Evolutionary conservation across 2,888 invertebrate species (phyloP).

Genomic region (Cryptocephalus moraei): DNA sequence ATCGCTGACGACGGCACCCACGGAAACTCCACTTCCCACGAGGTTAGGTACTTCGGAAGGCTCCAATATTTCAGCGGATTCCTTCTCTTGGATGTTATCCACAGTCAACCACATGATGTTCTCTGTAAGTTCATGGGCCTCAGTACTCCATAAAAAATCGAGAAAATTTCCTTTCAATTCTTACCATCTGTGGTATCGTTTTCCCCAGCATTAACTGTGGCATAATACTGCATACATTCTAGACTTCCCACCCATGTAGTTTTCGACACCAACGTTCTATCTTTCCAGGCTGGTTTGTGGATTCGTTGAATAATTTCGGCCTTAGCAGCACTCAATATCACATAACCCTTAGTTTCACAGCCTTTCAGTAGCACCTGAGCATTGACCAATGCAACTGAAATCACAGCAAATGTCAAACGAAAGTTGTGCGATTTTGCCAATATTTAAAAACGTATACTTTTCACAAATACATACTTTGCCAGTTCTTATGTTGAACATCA

Average conservation of each 20-base stretch:
- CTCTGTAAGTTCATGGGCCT: constrained; percentile 49
- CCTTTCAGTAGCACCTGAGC: constrained; percentile 92
- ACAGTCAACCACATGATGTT: constrained; percentile 95
- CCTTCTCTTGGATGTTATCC: constrained; percentile 84
- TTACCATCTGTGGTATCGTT: constrained; percentile 43
- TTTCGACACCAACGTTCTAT: constrained; percentile 80
- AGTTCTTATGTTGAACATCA: constrained; percentile 87
- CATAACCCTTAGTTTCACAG: constrained; percentile 93
- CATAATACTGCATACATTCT: constrained; percentile 99
- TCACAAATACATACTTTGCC: constrained; percentile 62
- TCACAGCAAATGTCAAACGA: constrained; percentile 3
- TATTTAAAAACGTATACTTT: background rate
- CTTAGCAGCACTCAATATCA: constrained; percentile 92
- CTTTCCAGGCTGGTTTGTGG: constrained; percentile 82
- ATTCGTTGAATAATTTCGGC: constrained; percentile 82
- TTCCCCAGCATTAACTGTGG: constrained; percentile 82
- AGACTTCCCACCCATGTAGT: constrained; percentile 92
- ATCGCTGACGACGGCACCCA: constrained; percentile 91
- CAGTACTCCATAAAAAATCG: too few species aligned
- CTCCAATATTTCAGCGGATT: constrained; percentile 66
- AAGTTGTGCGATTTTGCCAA: background rate
- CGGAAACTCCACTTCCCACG: constrained; percentile 90
- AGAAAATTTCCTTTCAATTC: background rate
- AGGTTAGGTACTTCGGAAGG: constrained; percentile 71
- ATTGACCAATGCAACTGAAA: constrained; percentile 77